These are phyloP conservation scores for Xenopus petersii DNA, from an alignment of 2,797 vertebrate genomes.

Conservation along the genomic window DNA sequence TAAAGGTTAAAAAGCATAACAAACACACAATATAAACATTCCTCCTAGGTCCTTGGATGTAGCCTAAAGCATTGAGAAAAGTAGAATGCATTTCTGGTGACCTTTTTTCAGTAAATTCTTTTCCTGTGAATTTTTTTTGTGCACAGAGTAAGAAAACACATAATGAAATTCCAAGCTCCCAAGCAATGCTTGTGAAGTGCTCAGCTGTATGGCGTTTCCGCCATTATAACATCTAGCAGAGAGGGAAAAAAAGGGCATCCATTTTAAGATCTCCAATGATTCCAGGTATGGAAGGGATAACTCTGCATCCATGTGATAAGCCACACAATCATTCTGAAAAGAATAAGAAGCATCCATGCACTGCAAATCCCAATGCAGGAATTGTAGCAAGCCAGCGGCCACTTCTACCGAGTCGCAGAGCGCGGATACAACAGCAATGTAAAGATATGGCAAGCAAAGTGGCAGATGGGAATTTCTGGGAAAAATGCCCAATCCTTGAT, in stretches of 20 bases:
- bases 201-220: conserved; percentile 16
- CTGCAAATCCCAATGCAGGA: conserved; percentile 5
- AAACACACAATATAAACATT: too few species aligned
- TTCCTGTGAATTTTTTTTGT: too few species aligned
- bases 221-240: conserved; percentile 14
- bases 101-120: too few species aligned
- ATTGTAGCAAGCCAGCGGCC: conserved; percentile 9
- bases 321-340: background rate
- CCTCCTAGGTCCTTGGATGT: too few species aligned
- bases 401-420: conserved; percentile 23
- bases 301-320: conserved; percentile 23
- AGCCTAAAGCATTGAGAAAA: too few species aligned
- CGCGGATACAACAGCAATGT: conserved; percentile 18
- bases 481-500: conserved; percentile 47
- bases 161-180: background rate
- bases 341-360: conserved; percentile 23
- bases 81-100: too few species aligned
- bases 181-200: background rate
- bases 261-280: background rate
- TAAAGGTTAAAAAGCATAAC: too few species aligned
- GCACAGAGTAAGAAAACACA: background rate
- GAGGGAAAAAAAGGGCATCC: conserved; percentile 10
- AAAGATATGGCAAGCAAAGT: conserved; percentile 34
- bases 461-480: conserved; percentile 48
- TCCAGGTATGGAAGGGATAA: conserved; percentile 5